These are phyloP conservation scores for Mythimna pallens DNA, from an alignment of 2,888 invertebrate genomes.

Conservation along the genomic window DNA sequence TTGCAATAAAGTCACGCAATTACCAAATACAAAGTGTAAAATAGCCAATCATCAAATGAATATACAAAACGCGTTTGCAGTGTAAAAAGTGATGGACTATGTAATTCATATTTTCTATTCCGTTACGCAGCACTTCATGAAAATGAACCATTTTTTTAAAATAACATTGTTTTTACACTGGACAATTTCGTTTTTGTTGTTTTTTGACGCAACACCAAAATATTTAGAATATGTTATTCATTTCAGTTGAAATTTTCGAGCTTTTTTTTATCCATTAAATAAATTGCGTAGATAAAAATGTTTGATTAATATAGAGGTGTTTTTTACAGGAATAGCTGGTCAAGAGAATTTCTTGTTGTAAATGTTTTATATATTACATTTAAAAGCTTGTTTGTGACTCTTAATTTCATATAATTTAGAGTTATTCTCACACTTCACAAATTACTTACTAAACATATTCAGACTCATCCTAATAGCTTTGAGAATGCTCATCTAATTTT, in stretches of 20 bases:
- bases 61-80: constrained; percentile 10
- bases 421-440: constrained; percentile 38
- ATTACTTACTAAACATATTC: constrained; percentile 37
- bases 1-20: background rate
- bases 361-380: constrained; percentile 24
- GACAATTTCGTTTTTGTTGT: constrained; percentile 27
- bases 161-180: constrained; percentile 34
- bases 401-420: constrained; percentile 29
- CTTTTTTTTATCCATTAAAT: constrained; percentile 11
- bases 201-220: constrained; percentile 40
- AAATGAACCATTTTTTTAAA: constrained; percentile 33
- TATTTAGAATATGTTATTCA: constrained; percentile 14
- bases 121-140: constrained; percentile 23
- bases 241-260: background rate
- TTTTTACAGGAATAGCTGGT: background rate
- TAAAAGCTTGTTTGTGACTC: constrained; percentile 12
- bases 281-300: background rate
- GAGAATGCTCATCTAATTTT: constrained; percentile 51
- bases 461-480: constrained; percentile 35
- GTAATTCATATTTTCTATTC: constrained; percentile 45
- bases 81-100: constrained; percentile 16
- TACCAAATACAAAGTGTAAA: background rate
- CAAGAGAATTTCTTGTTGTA: background rate
- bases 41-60: constrained; percentile 18
- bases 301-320: constrained; percentile 1